Evolutionary conservation across 1,140 invertebrate genomes (phyloP).

Genomic region (Streblospio benedicti): DNA sequence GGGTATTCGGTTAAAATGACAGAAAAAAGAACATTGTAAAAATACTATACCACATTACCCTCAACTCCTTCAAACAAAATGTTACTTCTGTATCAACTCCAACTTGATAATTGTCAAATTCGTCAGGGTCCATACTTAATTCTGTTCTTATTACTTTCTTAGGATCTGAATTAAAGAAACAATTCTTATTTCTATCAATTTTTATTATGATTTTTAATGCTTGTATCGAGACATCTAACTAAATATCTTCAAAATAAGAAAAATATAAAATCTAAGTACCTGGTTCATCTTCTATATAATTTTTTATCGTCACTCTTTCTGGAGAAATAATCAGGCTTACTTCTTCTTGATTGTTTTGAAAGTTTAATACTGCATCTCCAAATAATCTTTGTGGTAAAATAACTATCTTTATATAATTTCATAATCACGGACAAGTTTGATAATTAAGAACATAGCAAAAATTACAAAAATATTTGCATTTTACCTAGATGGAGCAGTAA

Average conservation of each 20-base stretch:
- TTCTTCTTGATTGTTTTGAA: constrained; percentile 66
- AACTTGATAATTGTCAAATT: constrained; percentile 68
- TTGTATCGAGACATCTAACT: neutral
- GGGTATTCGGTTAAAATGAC: too few relatives aligned
- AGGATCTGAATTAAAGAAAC: constrained; percentile 38
- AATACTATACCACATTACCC: constrained; percentile 39
- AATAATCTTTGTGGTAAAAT: constrained; percentile 59
- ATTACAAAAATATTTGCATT: constrained; percentile 11
- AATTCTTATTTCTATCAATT: neutral
- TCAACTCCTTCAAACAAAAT: constrained; percentile 74
- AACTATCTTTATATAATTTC: too few relatives aligned
- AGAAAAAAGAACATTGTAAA: too few relatives aligned
- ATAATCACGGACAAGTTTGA: too few relatives aligned
- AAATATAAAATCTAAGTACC: constrained; percentile 38
- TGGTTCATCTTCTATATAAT: constrained; percentile 61
- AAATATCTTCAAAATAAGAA: constrained; percentile 21
- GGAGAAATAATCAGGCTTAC: constrained; percentile 61
- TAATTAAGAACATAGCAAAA: constrained; percentile 1
- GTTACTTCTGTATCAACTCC: constrained; percentile 61
- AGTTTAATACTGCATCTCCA: constrained; percentile 64
- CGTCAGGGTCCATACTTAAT: constrained; percentile 58
- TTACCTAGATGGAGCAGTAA: constrained; percentile 36
- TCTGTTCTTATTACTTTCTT: constrained; percentile 57
- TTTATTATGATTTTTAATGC: neutral
- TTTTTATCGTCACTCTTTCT: constrained; percentile 59